phyloP scores from a whole-genome alignment of 1,140 invertebrate species.

The Drosophila melanogaster region Release_6_plus_ISO1_MT NC_004354.4:7614001-7614500 shows the following conservation, averaged over 20 bases:
- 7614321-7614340: slow-evolving; percentile 10
- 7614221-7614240: slow-evolving; percentile 85
- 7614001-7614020: slow-evolving; percentile 28
- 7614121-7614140: slow-evolving; percentile 82
- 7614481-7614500: slow-evolving; percentile 77
- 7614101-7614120: slow-evolving; percentile 51
- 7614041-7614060: slow-evolving; percentile 84
- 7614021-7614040: slow-evolving; percentile 74
- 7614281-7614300: slow-evolving; percentile 9
- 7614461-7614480: slow-evolving; percentile 52
- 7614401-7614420: slow-evolving; percentile 27
- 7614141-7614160: slow-evolving; percentile 59
- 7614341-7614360: slow-evolving; percentile 66
- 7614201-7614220: slow-evolving; percentile 58
- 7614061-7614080: slow-evolving; percentile 85
- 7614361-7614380: slow-evolving; percentile 76
- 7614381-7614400: slow-evolving; percentile 53
- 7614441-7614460: background rate
- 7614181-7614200: slow-evolving; percentile 20
- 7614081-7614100: slow-evolving; percentile 85
- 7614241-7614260: slow-evolving; percentile 71
- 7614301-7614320: slow-evolving; percentile 71
- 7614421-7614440: background rate
- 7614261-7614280: slow-evolving; percentile 1
- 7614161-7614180: slow-evolving; percentile 84